Conservation (phyloP, 2,797 vertebrate species). For the Tapirus indicus region DNA sequence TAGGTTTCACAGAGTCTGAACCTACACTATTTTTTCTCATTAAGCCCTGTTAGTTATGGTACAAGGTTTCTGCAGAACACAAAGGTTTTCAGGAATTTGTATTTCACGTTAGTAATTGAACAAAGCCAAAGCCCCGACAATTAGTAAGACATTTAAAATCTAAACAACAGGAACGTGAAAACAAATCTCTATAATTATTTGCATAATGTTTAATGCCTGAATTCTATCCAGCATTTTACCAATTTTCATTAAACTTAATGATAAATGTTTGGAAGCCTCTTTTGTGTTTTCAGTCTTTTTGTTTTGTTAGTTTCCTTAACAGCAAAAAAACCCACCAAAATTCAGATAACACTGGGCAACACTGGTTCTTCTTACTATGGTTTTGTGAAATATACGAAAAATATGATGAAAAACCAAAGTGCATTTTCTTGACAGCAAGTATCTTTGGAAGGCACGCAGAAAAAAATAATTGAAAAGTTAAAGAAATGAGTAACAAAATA, state of each 20-base stretch:
- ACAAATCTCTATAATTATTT: background rate
- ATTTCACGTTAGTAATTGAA: background rate
- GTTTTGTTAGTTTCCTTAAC: background rate
- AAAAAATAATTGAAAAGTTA: background rate
- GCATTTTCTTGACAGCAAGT: background rate
- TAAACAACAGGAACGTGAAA: background rate
- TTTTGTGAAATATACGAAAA: background rate
- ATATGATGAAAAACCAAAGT: background rate
- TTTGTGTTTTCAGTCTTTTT: background rate
- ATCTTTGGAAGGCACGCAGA: background rate
- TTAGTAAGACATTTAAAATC: slow-evolving; percentile 32
- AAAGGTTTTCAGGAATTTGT: slow-evolving; percentile 28
- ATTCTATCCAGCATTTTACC: background rate
- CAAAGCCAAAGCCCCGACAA: slow-evolving; percentile 9
- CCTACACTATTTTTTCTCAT: background rate
- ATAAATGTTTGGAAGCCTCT: background rate
- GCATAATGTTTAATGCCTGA: background rate
- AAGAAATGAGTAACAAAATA: slow-evolving; percentile 8
- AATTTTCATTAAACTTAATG: slow-evolving; percentile 27
- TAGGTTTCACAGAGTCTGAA: background rate
- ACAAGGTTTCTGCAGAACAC: background rate
- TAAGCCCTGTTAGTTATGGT: background rate
- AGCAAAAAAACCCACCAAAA: background rate
- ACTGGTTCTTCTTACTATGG: background rate
- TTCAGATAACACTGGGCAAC: background rate